Conservation (phyloP, 1,140 invertebrate species). For the Heliconius hermathena region DNA sequence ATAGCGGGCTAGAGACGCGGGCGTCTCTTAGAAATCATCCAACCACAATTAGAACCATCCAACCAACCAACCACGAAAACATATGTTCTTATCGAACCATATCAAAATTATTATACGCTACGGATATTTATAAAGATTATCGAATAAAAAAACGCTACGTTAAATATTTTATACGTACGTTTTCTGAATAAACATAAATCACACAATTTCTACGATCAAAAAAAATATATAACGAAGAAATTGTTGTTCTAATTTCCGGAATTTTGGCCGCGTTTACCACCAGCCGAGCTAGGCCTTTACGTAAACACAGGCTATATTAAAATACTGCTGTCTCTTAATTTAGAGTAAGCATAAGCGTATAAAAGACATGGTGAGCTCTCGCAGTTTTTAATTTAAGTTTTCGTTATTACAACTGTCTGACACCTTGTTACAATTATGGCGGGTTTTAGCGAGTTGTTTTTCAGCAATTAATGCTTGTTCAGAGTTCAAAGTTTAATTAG, state of each 20-base stretch:
- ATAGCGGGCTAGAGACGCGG: too few species aligned
- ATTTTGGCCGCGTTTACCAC: not conserved
- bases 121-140: too few species aligned
- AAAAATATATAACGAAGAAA: not conserved
- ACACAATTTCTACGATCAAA: not conserved
- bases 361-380: constrained; percentile 6
- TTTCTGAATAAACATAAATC: not conserved
- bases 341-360: constrained; percentile 1
- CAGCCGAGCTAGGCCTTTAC: not conserved
- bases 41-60: too few species aligned
- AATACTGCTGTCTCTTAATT: not conserved
- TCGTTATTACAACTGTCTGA: constrained; percentile 6
- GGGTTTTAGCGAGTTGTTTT: not conserved
- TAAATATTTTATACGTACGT: too few species aligned
- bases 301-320: not conserved
- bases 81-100: too few species aligned
- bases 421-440: not conserved
- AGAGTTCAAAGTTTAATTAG: not conserved
- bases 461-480: not conserved
- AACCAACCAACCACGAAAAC: too few species aligned
- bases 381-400: not conserved
- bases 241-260: not conserved
- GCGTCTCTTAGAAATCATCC: too few species aligned
- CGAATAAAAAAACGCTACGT: too few species aligned
- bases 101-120: too few species aligned